Percentiles rank a stretch among this genome's conserved stretches.
Evolutionary conservation across 2,888 invertebrate species (phyloP).

Genomic region (Drosophila subquinaria): DNA sequence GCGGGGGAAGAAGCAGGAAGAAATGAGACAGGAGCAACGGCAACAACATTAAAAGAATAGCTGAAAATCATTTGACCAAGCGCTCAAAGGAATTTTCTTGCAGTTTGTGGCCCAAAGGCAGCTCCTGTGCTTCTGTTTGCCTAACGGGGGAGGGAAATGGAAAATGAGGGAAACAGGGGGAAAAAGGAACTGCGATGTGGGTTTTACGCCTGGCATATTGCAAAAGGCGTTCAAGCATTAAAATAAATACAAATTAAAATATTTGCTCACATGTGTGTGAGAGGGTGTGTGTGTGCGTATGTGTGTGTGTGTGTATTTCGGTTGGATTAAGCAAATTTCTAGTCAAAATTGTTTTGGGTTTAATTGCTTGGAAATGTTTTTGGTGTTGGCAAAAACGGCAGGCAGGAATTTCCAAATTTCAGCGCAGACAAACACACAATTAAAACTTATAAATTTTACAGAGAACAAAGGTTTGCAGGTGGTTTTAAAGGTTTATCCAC

Average conservation of each 20-base stretch:
- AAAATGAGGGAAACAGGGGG: conserved; percentile 1
- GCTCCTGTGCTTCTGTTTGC: conserved; percentile 19
- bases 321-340: conserved; percentile 49
- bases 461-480: conserved; percentile 27
- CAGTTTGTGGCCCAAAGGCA: conserved; percentile 37
- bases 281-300: neutral
- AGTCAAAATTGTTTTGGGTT: conserved; percentile 65
- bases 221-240: conserved; percentile 72
- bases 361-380: conserved; percentile 74
- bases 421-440: conserved; percentile 35
- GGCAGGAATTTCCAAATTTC: conserved; percentile 20
- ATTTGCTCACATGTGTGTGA: conserved; percentile 46
- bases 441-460: conserved; percentile 40
- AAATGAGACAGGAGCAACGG: neutral
- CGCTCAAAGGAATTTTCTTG: conserved; percentile 71
- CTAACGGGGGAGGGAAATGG: conserved; percentile 2
- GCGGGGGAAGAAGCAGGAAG: neutral
- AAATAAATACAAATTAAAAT: conserved; percentile 81
- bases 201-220: conserved; percentile 46
- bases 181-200: conserved; percentile 50
- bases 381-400: conserved; percentile 38
- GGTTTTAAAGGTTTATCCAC: conserved; percentile 13
- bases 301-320: conserved; percentile 8
- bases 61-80: conserved; percentile 77
- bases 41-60: conserved; percentile 71